Evolutionary conservation across 2,797 vertebrate species (phyloP).

Genomic region (Megaceryle alcyon): DNA sequence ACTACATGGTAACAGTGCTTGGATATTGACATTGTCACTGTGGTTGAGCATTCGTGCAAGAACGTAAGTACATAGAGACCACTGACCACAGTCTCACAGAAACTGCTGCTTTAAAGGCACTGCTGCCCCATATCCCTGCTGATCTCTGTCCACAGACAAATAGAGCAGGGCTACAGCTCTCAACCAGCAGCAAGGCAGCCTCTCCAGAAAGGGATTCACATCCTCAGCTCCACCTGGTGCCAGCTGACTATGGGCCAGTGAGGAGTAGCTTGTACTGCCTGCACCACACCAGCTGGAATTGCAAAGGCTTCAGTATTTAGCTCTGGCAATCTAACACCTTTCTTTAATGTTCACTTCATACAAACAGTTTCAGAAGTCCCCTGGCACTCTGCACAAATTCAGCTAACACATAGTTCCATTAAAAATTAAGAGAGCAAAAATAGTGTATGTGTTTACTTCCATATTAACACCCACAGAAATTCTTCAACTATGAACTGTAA

Average conservation of each 20-base stretch:
- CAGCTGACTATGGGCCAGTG: background rate
- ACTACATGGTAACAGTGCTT: background rate
- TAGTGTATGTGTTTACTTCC: background rate
- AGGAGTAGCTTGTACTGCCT: background rate
- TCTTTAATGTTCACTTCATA: background rate
- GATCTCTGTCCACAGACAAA: background rate
- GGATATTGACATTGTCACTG: background rate
- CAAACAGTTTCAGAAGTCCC: background rate
- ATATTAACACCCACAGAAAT: background rate
- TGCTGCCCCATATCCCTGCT: background rate
- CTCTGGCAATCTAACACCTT: background rate
- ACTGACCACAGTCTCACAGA: background rate
- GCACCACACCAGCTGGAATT: background rate
- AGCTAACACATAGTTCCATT: background rate
- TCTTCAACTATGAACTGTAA: background rate
- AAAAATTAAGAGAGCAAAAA: background rate
- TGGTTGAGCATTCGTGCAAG: fast-evolving
- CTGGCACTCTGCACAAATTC: background rate
- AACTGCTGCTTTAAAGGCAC: background rate
- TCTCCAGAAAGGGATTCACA: background rate
- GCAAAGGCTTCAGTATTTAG: background rate
- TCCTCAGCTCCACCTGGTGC: background rate
- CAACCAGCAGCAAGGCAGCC: background rate
- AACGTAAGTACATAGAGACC: background rate
- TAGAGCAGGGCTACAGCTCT: background rate